Percentiles rank a stretch among this genome's conserved stretches.
Conservation (phyloP, 2,888 invertebrate genomes). For the Pyrrhia umbra region DNA sequence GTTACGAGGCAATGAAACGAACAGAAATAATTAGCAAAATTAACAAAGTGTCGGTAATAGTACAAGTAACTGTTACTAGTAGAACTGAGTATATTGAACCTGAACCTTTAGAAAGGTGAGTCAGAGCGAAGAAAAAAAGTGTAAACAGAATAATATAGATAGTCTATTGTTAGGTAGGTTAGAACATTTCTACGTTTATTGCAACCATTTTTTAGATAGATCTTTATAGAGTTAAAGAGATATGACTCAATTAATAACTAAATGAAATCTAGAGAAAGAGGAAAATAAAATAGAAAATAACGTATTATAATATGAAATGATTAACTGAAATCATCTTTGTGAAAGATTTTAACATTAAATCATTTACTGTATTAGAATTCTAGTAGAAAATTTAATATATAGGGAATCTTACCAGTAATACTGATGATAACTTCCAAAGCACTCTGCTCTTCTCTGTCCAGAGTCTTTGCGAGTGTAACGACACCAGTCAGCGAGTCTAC, state of each 20-base stretch:
- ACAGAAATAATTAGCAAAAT: conserved; percentile 42
- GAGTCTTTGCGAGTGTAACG: conserved; percentile 92
- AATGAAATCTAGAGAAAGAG: no score
- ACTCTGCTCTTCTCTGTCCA: conserved; percentile 93
- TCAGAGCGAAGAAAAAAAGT: background rate
- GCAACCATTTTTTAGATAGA: background rate
- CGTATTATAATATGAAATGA: no score
- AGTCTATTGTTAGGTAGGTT: background rate
- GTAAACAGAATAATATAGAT: background rate
- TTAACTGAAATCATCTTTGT: no score
- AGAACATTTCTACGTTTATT: background rate
- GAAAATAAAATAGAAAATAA: no score
- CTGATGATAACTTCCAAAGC: conserved; percentile 95
- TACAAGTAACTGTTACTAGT: conserved; percentile 4
- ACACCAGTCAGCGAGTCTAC: conserved; percentile 94
- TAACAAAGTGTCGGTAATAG: conserved; percentile 40
- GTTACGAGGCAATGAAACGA: conserved; percentile 4
- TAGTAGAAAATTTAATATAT: no score
- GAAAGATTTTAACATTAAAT: no score
- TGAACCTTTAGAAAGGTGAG: conserved; percentile 5
- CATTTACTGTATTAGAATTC: no score
- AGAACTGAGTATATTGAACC: conserved; percentile 9
- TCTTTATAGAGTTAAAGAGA: background rate
- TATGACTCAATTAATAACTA: no score
- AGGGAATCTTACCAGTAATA: conserved; percentile 93